Evolutionary conservation across 1,140 invertebrate genomes (phyloP).

Genomic region (Gyrodactylus bullatarudis): DNA sequence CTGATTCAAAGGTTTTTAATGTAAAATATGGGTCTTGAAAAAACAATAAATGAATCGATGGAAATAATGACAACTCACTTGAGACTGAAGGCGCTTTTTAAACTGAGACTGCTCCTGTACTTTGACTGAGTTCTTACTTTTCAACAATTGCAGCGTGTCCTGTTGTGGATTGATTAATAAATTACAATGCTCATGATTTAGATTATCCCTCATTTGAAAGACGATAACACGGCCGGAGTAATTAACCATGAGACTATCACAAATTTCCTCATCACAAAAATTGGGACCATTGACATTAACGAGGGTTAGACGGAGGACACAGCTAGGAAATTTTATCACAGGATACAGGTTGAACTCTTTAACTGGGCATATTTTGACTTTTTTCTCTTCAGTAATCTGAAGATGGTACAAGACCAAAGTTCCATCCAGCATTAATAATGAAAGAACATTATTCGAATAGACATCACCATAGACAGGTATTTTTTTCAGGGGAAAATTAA

Average conservation of each 20-base stretch:
- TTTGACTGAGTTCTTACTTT: too few species aligned
- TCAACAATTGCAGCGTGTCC: too few species aligned
- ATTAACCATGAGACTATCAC: background rate
- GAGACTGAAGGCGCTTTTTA: too few species aligned
- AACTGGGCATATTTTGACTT: background rate
- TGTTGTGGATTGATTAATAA: too few species aligned
- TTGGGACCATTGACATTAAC: background rate
- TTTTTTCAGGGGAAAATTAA: background rate
- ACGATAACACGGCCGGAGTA: background rate
- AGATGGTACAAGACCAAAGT: background rate
- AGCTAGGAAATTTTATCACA: background rate
- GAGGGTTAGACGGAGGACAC: background rate
- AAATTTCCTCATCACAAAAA: background rate
- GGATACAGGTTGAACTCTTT: background rate
- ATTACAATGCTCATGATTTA: too few species aligned
- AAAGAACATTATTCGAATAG: background rate
- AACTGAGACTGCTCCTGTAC: too few species aligned
- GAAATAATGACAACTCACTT: too few species aligned
- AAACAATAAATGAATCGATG: too few species aligned
- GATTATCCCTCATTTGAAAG: background rate
- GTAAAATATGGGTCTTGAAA: too few species aligned
- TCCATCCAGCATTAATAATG: background rate
- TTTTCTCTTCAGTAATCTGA: background rate
- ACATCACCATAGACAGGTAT: background rate
- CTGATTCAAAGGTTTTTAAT: too few species aligned